Conservation (phyloP, 2,113 vertebrate species). For the Oryzias woworae region DNA sequence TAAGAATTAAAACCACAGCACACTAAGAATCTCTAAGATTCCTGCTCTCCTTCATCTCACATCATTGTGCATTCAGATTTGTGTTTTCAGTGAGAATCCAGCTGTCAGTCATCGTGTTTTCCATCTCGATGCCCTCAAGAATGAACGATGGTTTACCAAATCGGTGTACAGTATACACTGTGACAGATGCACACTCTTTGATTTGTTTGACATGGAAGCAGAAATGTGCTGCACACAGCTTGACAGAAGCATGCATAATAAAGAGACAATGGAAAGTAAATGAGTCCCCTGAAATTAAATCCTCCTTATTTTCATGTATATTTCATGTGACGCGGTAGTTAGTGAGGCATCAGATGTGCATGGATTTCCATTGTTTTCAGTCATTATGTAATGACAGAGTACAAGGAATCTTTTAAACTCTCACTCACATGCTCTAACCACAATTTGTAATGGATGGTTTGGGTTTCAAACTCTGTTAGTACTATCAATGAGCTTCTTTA, state of each 20-base stretch:
- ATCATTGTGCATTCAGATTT: too few species aligned
- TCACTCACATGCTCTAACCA: conserved; percentile 46
- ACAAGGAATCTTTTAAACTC: conserved; percentile 33
- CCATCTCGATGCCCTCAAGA: too few species aligned
- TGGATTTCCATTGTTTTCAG: conserved; percentile 41
- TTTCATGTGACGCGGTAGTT: conserved; percentile 33
- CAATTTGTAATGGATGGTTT: conserved; percentile 2
- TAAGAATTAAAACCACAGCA: conserved; percentile 9
- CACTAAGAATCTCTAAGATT: neutral
- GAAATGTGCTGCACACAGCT: conserved; percentile 26
- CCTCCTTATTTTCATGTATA: conserved; percentile 31
- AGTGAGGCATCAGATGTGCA: conserved; percentile 20
- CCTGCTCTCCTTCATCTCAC: conserved; percentile 5
- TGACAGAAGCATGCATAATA: conserved; percentile 14
- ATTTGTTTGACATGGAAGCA: conserved; percentile 16
- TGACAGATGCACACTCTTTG: conserved; percentile 16
- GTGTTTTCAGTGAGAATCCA: too few species aligned
- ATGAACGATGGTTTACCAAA: neutral
- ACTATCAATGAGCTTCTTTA: conserved; percentile 20
- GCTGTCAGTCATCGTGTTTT: too few species aligned
- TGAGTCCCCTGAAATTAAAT: conserved; percentile 37
- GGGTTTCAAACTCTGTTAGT: neutral
- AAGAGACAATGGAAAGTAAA: conserved; percentile 26
- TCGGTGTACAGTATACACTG: neutral
- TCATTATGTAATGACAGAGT: conserved; percentile 63